These are phyloP conservation scores for Andrena chrysosceles DNA, from an alignment of 2,888 invertebrate genomes.

Conservation along the genomic window DNA sequence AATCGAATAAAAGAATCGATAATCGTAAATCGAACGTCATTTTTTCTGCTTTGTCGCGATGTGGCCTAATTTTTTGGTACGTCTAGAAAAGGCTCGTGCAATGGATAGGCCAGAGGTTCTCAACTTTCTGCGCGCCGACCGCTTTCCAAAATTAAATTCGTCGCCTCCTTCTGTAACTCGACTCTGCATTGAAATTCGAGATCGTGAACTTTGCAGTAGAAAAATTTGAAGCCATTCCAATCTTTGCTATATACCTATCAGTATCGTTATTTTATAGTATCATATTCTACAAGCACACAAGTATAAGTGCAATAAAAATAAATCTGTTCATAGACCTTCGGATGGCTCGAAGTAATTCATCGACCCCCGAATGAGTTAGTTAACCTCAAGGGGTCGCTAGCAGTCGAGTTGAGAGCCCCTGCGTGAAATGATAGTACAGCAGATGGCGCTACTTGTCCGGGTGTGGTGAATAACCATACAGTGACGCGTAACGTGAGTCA, in stretches of 20 bases:
- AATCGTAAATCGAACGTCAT: not conserved
- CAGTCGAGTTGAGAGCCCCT: not conserved
- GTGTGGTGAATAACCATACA: constrained; percentile 76
- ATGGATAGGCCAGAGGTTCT: constrained; percentile 10
- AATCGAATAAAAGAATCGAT: not conserved
- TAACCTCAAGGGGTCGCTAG: not conserved
- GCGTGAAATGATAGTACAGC: constrained; percentile 24
- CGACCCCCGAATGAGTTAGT: not conserved
- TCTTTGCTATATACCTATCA: not conserved
- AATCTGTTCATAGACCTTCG: not conserved
- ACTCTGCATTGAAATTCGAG: not conserved
- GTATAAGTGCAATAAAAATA: not conserved
- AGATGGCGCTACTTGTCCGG: constrained; percentile 70
- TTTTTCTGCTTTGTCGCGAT: constrained; percentile 6
- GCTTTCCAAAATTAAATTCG: constrained; percentile 11
- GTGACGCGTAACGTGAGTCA: constrained; percentile 75
- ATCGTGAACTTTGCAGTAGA: not conserved
- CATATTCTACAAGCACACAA: not conserved
- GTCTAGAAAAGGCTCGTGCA: constrained; percentile 41
- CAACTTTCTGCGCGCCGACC: not conserved
- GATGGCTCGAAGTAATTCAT: not conserved
- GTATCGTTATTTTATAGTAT: not conserved
- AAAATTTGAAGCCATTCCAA: not conserved
- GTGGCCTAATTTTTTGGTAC: constrained; percentile 48
- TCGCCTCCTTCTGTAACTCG: not conserved